phyloP scores from a whole-genome alignment of 2,888 invertebrate genomes.

The Julus scandinavius region DNA sequence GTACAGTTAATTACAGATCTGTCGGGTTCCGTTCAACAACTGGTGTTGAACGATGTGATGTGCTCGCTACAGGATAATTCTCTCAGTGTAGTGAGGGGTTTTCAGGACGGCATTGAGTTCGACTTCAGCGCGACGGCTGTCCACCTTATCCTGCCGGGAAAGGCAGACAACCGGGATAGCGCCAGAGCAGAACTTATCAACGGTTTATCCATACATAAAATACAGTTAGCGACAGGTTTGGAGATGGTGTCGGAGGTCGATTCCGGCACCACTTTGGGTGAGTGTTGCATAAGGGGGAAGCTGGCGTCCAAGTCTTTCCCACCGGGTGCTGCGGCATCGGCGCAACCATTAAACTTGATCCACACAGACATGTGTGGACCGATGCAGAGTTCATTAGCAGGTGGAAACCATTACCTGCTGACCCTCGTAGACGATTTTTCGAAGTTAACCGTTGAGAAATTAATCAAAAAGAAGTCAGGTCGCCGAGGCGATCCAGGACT shows the following conservation, averaged over 20 bases:
- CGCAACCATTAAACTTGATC: too few relatives aligned
- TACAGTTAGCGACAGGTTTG: not conserved
- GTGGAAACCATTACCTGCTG: not conserved
- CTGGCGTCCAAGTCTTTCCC: not conserved
- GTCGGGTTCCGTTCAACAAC: too few relatives aligned
- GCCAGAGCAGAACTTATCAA: not conserved
- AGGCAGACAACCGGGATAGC: not conserved
- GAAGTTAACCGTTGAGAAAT: not conserved
- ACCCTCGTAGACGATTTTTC: not conserved
- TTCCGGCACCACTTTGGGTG: not conserved
- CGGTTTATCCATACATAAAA: too few relatives aligned
- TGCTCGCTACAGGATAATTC: not conserved
- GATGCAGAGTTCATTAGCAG: not conserved
- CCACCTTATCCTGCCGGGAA: not conserved
- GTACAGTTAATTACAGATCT: not conserved
- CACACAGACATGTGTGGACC: not conserved
- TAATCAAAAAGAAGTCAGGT: not conserved
- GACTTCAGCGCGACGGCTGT: not conserved
- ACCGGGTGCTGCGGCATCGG: not conserved
- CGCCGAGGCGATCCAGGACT: not conserved
- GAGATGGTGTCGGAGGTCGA: slow-evolving; percentile 5
- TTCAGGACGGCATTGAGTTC: not conserved
- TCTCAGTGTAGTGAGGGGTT: not conserved
- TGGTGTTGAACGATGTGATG: not conserved
- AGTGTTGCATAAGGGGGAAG: not conserved